Conservation (phyloP, 2,113 vertebrate species). For the Embiotoca jacksoni region DNA sequence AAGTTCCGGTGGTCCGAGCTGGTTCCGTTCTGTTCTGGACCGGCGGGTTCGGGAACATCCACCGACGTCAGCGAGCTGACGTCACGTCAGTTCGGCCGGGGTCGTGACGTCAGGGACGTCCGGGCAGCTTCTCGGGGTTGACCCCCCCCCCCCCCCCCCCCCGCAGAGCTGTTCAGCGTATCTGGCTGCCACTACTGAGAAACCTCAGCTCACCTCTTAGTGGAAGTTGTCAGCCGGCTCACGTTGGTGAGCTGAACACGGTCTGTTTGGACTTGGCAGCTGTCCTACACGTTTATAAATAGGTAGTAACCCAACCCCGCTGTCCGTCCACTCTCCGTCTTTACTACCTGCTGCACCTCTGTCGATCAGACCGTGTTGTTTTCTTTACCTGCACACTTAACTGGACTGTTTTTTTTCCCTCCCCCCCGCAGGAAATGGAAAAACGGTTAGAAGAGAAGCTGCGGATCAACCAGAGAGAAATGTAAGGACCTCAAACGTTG, state of each 20-base stretch:
- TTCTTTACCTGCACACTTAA: slow-evolving; percentile 28
- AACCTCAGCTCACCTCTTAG: background rate
- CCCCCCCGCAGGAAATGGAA: slow-evolving; percentile 92
- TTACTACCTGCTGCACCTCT: slow-evolving; percentile 30
- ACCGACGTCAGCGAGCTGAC: background rate
- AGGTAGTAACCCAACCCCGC: slow-evolving; percentile 82
- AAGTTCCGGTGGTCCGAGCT: background rate
- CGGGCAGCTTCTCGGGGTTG: no score
- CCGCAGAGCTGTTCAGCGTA: no score
- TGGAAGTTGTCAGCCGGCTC: slow-evolving; percentile 23
- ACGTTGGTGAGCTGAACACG: slow-evolving; percentile 35
- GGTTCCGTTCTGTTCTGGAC: slow-evolving; percentile 13
- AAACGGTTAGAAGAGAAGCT: slow-evolving; percentile 96
- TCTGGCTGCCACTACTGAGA: no score
- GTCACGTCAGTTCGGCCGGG: slow-evolving; percentile 3
- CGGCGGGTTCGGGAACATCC: background rate
- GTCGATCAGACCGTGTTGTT: slow-evolving; percentile 27
- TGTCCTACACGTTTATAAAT: slow-evolving; percentile 79
- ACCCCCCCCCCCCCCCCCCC: no score
- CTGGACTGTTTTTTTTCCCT: slow-evolving; percentile 26
- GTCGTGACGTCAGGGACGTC: slow-evolving; percentile 29
- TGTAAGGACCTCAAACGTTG: slow-evolving; percentile 79
- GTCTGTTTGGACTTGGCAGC: slow-evolving; percentile 69
- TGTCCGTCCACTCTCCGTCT: slow-evolving; percentile 42
- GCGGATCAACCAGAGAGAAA: slow-evolving; percentile 95